phyloP scores from a whole-genome alignment of 1,140 invertebrate genomes.

The Bathynomus jamesi region DNA sequence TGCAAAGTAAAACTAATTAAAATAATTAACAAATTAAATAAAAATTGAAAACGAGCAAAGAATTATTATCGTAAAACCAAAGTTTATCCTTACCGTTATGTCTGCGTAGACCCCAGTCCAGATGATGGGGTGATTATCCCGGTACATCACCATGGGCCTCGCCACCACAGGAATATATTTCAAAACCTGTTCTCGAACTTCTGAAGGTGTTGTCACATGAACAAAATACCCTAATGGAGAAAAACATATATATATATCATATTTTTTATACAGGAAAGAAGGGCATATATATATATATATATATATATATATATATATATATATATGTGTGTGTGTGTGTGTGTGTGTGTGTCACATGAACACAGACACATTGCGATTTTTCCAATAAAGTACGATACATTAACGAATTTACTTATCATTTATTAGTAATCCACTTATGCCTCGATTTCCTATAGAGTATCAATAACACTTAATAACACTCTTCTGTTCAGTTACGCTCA shows the following conservation, averaged over 20 bases:
- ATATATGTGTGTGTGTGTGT: not conserved
- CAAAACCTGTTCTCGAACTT: slow-evolving; percentile 87
- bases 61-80: too few relatives aligned
- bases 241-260: slow-evolving; percentile 2
- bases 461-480: too few relatives aligned
- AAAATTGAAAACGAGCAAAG: too few relatives aligned
- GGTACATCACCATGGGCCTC: slow-evolving; percentile 68
- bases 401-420: too few relatives aligned
- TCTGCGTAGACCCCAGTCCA: slow-evolving; percentile 92
- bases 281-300: not conserved
- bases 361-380: too few relatives aligned
- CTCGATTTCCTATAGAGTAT: too few relatives aligned
- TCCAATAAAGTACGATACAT: too few relatives aligned
- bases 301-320: not conserved
- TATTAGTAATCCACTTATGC: too few relatives aligned
- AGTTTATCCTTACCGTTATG: slow-evolving; percentile 61
- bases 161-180: slow-evolving; percentile 87
- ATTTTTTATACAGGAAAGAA: not conserved
- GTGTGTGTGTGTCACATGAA: not conserved
- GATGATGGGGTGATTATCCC: slow-evolving; percentile 66
- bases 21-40: too few relatives aligned
- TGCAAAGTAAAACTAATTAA: too few relatives aligned
- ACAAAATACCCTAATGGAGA: slow-evolving; percentile 73
- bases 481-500: too few relatives aligned
- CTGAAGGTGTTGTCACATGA: slow-evolving; percentile 77